A percentile compares a stretch with the other conserved stretches of the same genome.
phyloP scores from a whole-genome alignment of 2,888 invertebrate species.

The Callyntrura sp. region DNA sequence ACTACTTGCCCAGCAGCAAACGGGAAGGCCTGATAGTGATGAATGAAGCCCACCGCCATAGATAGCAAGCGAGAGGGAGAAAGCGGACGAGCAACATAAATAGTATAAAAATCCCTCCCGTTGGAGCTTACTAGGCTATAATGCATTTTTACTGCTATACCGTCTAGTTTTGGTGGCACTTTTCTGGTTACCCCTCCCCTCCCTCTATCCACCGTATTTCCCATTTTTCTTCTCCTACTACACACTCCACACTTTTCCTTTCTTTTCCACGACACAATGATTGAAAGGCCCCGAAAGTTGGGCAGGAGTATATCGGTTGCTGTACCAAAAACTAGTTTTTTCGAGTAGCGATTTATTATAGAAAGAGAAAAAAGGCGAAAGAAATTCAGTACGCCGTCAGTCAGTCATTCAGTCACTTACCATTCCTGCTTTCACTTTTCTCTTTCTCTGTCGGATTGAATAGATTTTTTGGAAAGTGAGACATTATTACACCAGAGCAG shows the following conservation, averaged over 20 bases:
- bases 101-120: constrained; percentile 7
- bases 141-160: constrained; percentile 43
- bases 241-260: not conserved
- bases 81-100: not conserved
- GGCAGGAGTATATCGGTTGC: too few species aligned
- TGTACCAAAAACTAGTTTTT: too few species aligned
- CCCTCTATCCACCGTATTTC: not conserved
- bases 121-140: constrained; percentile 27
- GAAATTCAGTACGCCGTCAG: too few species aligned
- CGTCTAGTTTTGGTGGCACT: too few species aligned
- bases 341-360: too few species aligned
- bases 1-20: constrained; percentile 32
- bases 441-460: not conserved
- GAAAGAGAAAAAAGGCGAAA: too few species aligned
- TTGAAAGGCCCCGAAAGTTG: constrained; percentile 15
- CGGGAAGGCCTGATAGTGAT: not conserved
- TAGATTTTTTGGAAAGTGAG: constrained; percentile 41
- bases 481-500: constrained; percentile 49
- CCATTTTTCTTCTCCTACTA: not conserved
- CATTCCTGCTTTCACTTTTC: too few species aligned
- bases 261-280: constrained; percentile 9
- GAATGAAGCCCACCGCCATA: not conserved
- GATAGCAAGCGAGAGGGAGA: not conserved
- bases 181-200: not conserved
- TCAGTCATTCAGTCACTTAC: too few species aligned